Conservation (phyloP, 2,113 vertebrate genomes). For the Paralichthys olivaceus region DNA sequence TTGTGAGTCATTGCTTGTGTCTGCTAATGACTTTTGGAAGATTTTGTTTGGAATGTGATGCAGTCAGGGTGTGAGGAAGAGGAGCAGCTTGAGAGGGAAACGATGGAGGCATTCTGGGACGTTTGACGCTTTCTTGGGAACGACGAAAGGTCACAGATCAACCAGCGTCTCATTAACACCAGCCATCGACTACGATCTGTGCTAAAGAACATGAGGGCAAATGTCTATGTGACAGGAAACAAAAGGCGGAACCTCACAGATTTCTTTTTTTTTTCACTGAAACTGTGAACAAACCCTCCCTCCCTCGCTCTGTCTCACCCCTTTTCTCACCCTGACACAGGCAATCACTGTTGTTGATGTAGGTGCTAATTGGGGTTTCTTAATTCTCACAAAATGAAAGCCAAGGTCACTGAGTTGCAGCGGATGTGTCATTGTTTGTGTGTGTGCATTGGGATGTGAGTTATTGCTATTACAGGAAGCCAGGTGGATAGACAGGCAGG, state of each 20-base stretch:
- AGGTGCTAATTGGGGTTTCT: slow-evolving; percentile 52
- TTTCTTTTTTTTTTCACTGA: too few relatives aligned
- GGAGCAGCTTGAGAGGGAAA: background rate
- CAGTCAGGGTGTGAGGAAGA: background rate
- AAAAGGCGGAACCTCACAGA: background rate
- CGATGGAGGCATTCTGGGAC: background rate
- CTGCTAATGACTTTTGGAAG: slow-evolving; percentile 8
- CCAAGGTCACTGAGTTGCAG: slow-evolving; percentile 13
- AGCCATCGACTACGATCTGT: background rate
- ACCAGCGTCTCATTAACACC: background rate
- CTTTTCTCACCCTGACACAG: background rate
- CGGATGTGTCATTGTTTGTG: slow-evolving; percentile 6
- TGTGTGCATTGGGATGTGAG: slow-evolving; percentile 23
- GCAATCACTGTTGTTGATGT: slow-evolving; percentile 6
- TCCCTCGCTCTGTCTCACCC: background rate
- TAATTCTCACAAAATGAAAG: slow-evolving; percentile 67
- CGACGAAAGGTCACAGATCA: background rate
- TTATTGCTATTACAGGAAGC: slow-evolving; percentile 39
- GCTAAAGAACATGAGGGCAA: slow-evolving; percentile 16
- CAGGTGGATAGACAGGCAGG: slow-evolving; percentile 34
- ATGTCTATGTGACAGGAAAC: background rate
- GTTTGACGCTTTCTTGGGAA: background rate
- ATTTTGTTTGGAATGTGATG: slow-evolving; percentile 1
- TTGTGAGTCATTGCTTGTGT: slow-evolving; percentile 32
- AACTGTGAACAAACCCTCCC: slow-evolving; percentile 12